Base-by-base conservation (phyloP, 2,888 invertebrate genomes). In the Heteromurus nitidus region DNA sequence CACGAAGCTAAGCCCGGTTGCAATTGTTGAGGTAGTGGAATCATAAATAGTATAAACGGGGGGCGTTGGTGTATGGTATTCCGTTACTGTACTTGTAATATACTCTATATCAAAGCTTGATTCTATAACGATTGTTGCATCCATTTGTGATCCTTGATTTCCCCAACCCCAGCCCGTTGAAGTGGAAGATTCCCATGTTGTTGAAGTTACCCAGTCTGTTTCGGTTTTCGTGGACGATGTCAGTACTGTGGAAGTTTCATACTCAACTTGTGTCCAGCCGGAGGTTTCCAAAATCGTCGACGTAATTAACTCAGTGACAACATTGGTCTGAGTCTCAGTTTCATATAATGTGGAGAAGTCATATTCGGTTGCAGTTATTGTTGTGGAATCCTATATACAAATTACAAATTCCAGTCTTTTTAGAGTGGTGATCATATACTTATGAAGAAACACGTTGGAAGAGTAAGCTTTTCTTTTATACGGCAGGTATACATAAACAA, bases 21-120 rank as follows among this genome's bases (percentile, higher is more conserved):
- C 13, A 13, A 76, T 22, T 2, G 60, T 58, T 3, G 44, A 47
- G 3, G 76, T 76, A 26, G n/a, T 31, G 0, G 68, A 60, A 5
- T 44, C 68, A n/a, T 5, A 47, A 3, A n/a, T 3, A 47, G 47
- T 47, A 11, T n/a, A 11, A n/a, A 16, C 16, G n/a, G n/a, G n/a
- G n/a, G n/a, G 7, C 7, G 47, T 47, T 16, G n/a, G 16, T 47
- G 47, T 47, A 47, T 47, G 47, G n/a, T 5, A 11, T 47, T 47
- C 47, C 7, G 60, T 72, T n/a, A 72, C 22, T 5, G 72, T 72
- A 18, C 62, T 72, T 1, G 58, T 60, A 3, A 42, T 28, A 13
- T 64, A 22, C 0, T 74, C 53, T 9, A 53, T n/a, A 3, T 22
- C 1, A 7, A 74, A 31, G 44, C 65, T 65, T 7, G 74, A 64